phyloP scores from a whole-genome alignment of 2,113 vertebrate species.

The Melanotaenia duboulayi region DNA sequence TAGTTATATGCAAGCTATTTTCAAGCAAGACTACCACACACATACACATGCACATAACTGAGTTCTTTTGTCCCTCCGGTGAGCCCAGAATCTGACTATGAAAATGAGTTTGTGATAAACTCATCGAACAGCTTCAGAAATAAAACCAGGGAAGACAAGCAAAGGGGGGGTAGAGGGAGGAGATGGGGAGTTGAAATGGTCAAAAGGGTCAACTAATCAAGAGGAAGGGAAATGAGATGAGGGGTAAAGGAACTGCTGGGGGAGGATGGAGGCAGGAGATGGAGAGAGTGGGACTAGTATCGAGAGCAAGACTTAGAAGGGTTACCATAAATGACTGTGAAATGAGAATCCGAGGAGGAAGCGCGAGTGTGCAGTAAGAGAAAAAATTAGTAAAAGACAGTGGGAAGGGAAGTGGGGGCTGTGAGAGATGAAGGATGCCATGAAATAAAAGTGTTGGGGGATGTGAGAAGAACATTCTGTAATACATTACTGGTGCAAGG shows the following conservation, averaged over 20 bases:
- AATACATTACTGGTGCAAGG: slow-evolving; percentile 60
- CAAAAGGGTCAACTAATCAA: slow-evolving; percentile 78
- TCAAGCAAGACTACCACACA: background rate
- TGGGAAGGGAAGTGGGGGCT: slow-evolving; percentile 32
- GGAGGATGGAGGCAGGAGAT: background rate
- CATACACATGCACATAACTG: slow-evolving; percentile 14
- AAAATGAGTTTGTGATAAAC: slow-evolving; percentile 75
- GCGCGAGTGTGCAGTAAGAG: slow-evolving; percentile 46
- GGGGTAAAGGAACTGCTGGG: slow-evolving; percentile 41
- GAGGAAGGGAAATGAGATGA: slow-evolving; percentile 71
- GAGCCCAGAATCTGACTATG: slow-evolving; percentile 48
- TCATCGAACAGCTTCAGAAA: slow-evolving; percentile 76
- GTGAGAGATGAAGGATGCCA: slow-evolving; percentile 52
- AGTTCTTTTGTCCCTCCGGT: slow-evolving; percentile 12
- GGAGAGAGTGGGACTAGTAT: slow-evolving; percentile 31
- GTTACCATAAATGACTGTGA: slow-evolving; percentile 81
- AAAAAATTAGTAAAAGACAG: slow-evolving; percentile 53
- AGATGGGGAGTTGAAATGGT: slow-evolving; percentile 58
- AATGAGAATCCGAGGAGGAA: slow-evolving; percentile 75
- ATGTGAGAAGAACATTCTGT: slow-evolving; percentile 43
- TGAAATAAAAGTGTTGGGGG: slow-evolving; percentile 47
- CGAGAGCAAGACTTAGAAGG: slow-evolving; percentile 65
- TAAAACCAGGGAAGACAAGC: slow-evolving; percentile 30
- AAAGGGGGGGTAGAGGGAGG: background rate
- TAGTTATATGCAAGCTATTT: slow-evolving; percentile 3